These are phyloP conservation scores for Campopleginae sp. DNA, from an alignment of 2,888 invertebrate species.

Conservation along the genomic window DNA sequence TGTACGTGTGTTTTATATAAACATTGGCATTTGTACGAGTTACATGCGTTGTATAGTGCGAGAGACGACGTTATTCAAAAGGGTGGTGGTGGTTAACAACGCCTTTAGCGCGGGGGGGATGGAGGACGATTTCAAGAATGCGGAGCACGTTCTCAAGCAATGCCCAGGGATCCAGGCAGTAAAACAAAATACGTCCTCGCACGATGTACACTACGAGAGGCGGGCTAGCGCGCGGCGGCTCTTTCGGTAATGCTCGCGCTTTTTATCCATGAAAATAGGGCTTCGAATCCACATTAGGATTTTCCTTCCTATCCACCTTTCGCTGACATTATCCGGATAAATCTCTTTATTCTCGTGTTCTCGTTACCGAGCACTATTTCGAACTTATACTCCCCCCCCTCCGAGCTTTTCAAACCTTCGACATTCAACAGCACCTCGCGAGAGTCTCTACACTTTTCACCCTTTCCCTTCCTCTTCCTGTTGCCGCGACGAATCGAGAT, in stretches of 20 bases:
- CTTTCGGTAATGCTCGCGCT: slow-evolving; percentile 71
- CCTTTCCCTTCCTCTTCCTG: background rate
- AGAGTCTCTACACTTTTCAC: background rate
- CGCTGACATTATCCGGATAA: slow-evolving; percentile 16
- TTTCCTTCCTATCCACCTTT: slow-evolving; percentile 4
- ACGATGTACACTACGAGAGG: slow-evolving; percentile 49
- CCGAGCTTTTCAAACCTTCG: background rate
- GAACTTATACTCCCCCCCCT: background rate
- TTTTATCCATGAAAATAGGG: slow-evolving; percentile 42
- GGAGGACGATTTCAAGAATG: slow-evolving; percentile 82
- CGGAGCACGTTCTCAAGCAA: slow-evolving; percentile 84
- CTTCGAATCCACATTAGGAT: slow-evolving; percentile 42
- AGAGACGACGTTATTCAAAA: slow-evolving; percentile 57
- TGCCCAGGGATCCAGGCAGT: slow-evolving; percentile 83
- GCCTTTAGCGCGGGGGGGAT: slow-evolving; percentile 79
- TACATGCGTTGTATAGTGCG: slow-evolving; percentile 8
- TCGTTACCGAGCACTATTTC: slow-evolving; percentile 71
- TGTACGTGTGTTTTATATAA: background rate
- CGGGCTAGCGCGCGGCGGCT: too few species aligned
- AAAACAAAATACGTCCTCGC: slow-evolving; percentile 83
- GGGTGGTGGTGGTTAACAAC: slow-evolving; percentile 54
- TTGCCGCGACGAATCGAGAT: background rate
- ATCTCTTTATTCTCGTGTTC: slow-evolving; percentile 65
- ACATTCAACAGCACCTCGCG: background rate
- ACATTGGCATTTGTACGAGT: background rate